A percentile compares a stretch with the other conserved stretches of the same genome.
These are phyloP conservation scores for Asbolus verrucosus DNA, from an alignment of 1,140 invertebrate species.

Conservation along the genomic window DNA sequence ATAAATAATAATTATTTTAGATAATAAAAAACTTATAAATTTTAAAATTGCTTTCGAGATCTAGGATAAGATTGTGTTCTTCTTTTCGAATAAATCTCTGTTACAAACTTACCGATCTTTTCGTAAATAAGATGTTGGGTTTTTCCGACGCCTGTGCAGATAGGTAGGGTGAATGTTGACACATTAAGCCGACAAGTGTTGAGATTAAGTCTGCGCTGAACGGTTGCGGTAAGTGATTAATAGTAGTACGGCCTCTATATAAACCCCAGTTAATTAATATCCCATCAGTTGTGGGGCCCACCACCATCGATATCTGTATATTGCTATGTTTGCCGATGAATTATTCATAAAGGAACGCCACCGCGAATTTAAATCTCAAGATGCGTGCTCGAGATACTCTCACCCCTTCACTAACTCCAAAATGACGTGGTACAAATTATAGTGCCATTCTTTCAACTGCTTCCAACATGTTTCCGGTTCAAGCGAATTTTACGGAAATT, in stretches of 20 bases:
- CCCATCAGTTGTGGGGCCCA: constrained; percentile 44
- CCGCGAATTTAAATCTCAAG: constrained; percentile 51
- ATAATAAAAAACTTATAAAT: constrained; percentile 6
- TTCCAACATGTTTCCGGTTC: constrained; percentile 21
- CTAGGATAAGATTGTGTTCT: no score
- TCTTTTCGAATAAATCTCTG: no score
- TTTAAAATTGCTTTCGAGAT: no score
- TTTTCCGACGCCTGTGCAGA: neutral
- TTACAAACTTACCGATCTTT: no score
- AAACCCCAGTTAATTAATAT: constrained; percentile 53
- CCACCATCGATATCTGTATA: constrained; percentile 50
- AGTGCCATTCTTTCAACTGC: constrained; percentile 25
- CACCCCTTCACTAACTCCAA: constrained; percentile 30
- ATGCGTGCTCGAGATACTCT: constrained; percentile 44
- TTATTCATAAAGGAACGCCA: constrained; percentile 50
- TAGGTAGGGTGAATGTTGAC: constrained; percentile 18
- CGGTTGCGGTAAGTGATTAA: constrained; percentile 50
- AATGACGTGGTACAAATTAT: constrained; percentile 41
- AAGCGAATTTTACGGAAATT: constrained; percentile 2
- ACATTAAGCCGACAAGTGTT: constrained; percentile 48
- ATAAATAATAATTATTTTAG: no score
- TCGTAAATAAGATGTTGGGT: no score
- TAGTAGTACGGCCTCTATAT: constrained; percentile 45
- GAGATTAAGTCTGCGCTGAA: no score
- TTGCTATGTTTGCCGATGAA: constrained; percentile 53